These are phyloP conservation scores for Percopsis omiscomaycus DNA, from an alignment of 2,797 vertebrate species.

Conservation along the genomic window DNA sequence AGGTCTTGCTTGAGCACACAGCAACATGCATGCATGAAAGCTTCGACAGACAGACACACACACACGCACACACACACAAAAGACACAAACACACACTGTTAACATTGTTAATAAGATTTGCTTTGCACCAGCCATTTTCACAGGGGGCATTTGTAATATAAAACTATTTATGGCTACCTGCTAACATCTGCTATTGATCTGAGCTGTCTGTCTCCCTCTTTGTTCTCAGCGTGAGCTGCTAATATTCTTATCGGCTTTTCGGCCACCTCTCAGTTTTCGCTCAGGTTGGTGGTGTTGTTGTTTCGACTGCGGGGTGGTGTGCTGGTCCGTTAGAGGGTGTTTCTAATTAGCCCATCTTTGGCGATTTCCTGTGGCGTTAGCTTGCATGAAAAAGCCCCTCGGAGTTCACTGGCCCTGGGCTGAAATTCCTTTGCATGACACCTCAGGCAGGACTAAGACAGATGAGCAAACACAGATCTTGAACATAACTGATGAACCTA, in stretches of 20 bases:
- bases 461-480: slow-evolving; percentile 65
- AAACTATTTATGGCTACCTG: slow-evolving; percentile 80
- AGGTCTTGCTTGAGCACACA: slow-evolving; percentile 11
- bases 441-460: slow-evolving; percentile 59
- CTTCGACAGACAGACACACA: background rate
- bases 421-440: slow-evolving; percentile 76
- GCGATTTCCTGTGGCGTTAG: slow-evolving; percentile 82
- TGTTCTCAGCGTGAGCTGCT: slow-evolving; percentile 80
- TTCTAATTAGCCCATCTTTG: slow-evolving; percentile 66
- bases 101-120: slow-evolving; percentile 71
- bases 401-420: slow-evolving; percentile 80
- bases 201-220: slow-evolving; percentile 72
- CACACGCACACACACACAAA: slow-evolving; percentile 20
- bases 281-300: slow-evolving; percentile 80
- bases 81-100: slow-evolving; percentile 16
- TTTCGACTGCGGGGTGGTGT: slow-evolving; percentile 22
- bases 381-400: slow-evolving; percentile 74
- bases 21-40: background rate
- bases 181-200: slow-evolving; percentile 84
- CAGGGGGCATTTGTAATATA: slow-evolving; percentile 72
- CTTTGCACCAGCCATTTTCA: slow-evolving; percentile 72
- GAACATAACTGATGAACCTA: slow-evolving; percentile 54
- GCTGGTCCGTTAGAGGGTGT: slow-evolving; percentile 42
- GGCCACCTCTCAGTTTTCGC: slow-evolving; percentile 85
- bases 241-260: slow-evolving; percentile 87